A percentile compares a stretch with the other conserved stretches of the same genome.
Evolutionary conservation across 2,888 invertebrate species (phyloP).

Genomic region (Heteromyza rotundicornis): DNA sequence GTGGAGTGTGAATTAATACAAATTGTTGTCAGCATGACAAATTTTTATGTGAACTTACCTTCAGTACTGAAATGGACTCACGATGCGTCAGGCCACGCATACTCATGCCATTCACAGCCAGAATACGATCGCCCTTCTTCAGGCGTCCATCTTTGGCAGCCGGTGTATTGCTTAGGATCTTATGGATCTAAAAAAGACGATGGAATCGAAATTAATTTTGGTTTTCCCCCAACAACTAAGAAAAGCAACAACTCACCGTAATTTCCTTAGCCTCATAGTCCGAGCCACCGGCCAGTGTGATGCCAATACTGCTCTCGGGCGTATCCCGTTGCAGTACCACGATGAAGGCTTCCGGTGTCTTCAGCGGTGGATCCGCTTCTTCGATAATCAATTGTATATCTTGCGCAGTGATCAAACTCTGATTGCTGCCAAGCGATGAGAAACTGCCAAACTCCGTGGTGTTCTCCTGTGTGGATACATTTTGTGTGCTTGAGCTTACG

Average conservation of each 20-base stretch:
- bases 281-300: conserved; percentile 85
- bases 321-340: conserved; percentile 73
- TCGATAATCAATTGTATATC: conserved; percentile 72
- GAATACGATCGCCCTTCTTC: conserved; percentile 84
- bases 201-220: not conserved
- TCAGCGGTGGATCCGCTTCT: conserved; percentile 71
- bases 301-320: conserved; percentile 79
- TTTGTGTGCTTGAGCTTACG: conserved; percentile 60
- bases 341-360: conserved; percentile 69
- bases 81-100: conserved; percentile 85
- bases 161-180: conserved; percentile 83
- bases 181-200: conserved; percentile 76
- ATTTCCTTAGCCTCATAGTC: conserved; percentile 93
- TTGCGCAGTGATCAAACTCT: conserved; percentile 62
- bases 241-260: conserved; percentile 69
- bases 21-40: conserved; percentile 12
- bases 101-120: conserved; percentile 85
- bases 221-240: too few relatives aligned
- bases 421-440: conserved; percentile 63
- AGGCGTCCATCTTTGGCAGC: conserved; percentile 87
- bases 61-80: conserved; percentile 85
- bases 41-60: conserved; percentile 65
- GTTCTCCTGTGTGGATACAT: conserved; percentile 60
- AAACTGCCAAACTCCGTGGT: conserved; percentile 62
- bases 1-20: not conserved